Base-by-base conservation (phyloP, 1,140 invertebrate species). In the Olivierus martensii region DNA sequence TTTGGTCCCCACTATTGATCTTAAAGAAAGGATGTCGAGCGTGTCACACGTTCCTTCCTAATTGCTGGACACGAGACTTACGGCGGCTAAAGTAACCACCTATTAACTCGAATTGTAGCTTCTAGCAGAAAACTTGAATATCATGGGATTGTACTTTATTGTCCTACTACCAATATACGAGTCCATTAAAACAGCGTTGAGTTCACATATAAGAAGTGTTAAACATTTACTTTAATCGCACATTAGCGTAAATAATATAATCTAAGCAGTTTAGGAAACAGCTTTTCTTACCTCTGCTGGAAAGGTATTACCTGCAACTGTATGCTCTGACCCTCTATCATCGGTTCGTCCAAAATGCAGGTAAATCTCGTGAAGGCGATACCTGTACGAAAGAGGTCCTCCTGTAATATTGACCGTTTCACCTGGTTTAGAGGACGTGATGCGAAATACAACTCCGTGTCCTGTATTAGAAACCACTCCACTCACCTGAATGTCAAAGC, bases 361-460 rank as follows among this genome's bases (percentile, higher is more conserved):
- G 68, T 93, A 90, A 62, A 97, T 84, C 67, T 92, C 87, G 65
- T 91, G 84, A 62, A 92, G 89, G 69, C 90, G 85, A 73, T 96
- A 98, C 59, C 84, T 86, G 72, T 97, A 98, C 46, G 89, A 90
- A 17, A 95, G 74, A 3, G 92, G 91, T 2, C 92, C 92, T 0
- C 88, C 88, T 0, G 84, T 87, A 51, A 96, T 84, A 70, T 94
- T 95, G 58, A 95, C 82, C 59, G 82, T 41, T 80, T 54, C 82
- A 75, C 65, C 84, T 82, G 18, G 80, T 81, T 59, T 84, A 80
- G 62, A 7, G 42, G 45, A 86, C 62, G 91, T 87, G 21, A 91
- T 81, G 1, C 83, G 84, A 67, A 96, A 87, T 58, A 92, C 83
- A 46, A 96, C 84, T 52, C 89, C 87, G 68, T 95, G 90, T 0